Evolutionary conservation across 2,888 invertebrate species (phyloP).

Genomic region (Lepidochitona cinerea): DNA sequence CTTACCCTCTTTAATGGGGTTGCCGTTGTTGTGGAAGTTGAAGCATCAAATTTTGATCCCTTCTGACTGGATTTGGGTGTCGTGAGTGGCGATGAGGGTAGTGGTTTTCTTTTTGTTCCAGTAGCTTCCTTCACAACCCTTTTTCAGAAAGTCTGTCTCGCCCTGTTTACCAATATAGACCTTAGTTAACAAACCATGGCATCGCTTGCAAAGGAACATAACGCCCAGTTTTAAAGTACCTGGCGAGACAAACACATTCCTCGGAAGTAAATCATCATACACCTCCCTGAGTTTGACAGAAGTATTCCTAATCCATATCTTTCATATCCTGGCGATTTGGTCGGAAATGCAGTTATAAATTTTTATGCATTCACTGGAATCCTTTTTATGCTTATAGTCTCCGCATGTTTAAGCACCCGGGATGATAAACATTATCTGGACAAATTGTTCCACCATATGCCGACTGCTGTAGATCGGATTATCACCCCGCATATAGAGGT

Average conservation of each 20-base stretch:
- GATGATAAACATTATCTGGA: too few relatives aligned
- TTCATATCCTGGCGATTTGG: too few relatives aligned
- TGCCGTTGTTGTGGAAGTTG: not conserved
- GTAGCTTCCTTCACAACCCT: not conserved
- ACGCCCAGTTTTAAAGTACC: not conserved
- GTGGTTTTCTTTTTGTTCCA: not conserved
- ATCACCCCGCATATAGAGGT: too few relatives aligned
- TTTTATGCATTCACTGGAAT: too few relatives aligned
- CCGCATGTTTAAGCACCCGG: too few relatives aligned
- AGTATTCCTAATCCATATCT: not conserved
- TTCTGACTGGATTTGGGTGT: not conserved
- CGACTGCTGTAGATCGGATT: too few relatives aligned
- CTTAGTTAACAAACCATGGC: not conserved
- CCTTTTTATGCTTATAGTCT: too few relatives aligned
- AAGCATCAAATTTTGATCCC: not conserved
- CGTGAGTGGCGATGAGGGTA: not conserved
- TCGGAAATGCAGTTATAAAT: too few relatives aligned
- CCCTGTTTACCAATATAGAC: not conserved
- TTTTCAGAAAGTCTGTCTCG: not conserved
- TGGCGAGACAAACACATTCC: not conserved
- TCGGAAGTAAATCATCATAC: not conserved
- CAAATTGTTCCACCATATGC: too few relatives aligned
- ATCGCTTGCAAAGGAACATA: not conserved
- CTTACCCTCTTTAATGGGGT: not conserved
- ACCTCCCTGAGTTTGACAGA: not conserved